Evolutionary conservation across 37 sponge, comb jelly and placozoan genomes (phyloP), one percentile per base, ranked within the genome.

Genomic region (Aphrocallistes beatrix): DNA sequence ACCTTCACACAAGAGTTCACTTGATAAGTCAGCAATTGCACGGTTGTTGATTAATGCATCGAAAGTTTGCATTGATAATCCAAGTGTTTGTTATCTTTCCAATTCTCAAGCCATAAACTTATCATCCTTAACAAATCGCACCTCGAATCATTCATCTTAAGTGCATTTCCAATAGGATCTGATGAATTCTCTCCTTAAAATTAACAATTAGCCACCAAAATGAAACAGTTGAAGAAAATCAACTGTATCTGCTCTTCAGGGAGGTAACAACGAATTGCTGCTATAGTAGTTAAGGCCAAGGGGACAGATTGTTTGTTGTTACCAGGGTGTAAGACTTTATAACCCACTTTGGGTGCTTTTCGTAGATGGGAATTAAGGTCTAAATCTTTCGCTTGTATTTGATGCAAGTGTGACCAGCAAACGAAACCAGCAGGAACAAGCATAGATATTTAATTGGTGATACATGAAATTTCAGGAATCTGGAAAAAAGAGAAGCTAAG

Each of bases 271-370:
- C 75, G 75, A 60, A 60, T 60, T 28, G 17, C 34, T 32, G 75
- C 8, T 32, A 28, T 60, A 28, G 32, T 60, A 32, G 75, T 13
- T 6, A 60, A 28, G 34, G 75, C 75, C 25, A 60, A 28, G 25
- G 75, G 34, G 32, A 60, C 75, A 60, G 75, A 60, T 60, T 60
- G 75, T 28, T 60, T 60, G 34, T 60, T 60, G 75, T 60, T 60
- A 32, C 75, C 75, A 32, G 75, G 75, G 34, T 32, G 75, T 32
- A 60, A 28, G 34, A 60, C 75, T 60, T 21, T 32, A 13, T 60
- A 60, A 60, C 32, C 25, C 75, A 60, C 34, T 30, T 60, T 60
- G 6, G 75, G 75, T 28, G 75, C 75, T 60, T 60, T 28, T 60
- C 34, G 45, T 3, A 60, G 75, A 60, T 60, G 75, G n/a, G 75